Evolutionary conservation across 2,797 vertebrate genomes (phyloP).

Genomic region (Pelochelys cantorii): DNA sequence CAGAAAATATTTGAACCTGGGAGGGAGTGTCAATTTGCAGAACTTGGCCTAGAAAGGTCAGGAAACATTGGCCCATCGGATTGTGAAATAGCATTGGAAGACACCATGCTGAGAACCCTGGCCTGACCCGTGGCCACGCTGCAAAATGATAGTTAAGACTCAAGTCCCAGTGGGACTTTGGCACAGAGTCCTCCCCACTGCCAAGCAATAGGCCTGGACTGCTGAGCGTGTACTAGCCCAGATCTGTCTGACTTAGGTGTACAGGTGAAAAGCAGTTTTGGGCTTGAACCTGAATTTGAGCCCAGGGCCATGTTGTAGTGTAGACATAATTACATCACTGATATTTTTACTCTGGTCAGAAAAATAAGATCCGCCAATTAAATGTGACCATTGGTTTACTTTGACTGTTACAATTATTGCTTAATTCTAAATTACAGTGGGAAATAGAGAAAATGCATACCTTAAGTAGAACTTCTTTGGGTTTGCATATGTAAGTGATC

Average conservation of each 20-base stretch:
- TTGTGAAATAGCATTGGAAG: neutral
- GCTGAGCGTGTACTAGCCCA: neutral
- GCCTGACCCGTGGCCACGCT: neutral
- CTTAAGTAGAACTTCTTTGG: neutral
- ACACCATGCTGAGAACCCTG: neutral
- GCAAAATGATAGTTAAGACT: neutral
- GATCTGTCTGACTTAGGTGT: neutral
- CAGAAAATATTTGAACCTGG: neutral
- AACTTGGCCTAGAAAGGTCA: neutral
- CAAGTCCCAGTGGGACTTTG: neutral
- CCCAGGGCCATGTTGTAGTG: neutral
- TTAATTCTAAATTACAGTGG: neutral
- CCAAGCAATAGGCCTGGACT: neutral
- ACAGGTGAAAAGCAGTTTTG: neutral
- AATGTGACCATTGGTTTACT: neutral
- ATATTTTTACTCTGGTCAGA: accelerated
- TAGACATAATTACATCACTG: neutral
- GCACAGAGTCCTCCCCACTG: neutral
- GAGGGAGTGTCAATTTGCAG: neutral
- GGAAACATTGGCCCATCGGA: neutral
- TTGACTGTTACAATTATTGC: neutral
- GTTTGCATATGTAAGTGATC: neutral
- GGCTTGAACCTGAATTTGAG: neutral
- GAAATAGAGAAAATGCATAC: neutral
- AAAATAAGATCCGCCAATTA: neutral